Percentiles rank a stretch among this genome's conserved stretches.
Conservation (phyloP, 2,797 vertebrate genomes). For the Arrhamphus sclerolepis region DNA sequence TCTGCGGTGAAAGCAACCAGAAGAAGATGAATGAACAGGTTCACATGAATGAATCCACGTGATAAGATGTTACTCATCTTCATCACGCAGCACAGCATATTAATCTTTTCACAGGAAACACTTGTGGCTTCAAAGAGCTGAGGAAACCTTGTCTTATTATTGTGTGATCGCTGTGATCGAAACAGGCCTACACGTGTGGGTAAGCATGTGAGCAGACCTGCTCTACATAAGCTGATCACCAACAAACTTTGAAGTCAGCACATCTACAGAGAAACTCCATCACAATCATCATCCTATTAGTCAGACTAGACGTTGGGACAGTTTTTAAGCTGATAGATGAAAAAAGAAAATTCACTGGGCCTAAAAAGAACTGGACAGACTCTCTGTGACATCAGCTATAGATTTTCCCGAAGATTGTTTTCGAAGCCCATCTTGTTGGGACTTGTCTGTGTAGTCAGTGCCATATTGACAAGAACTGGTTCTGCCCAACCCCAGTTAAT, state of each 20-base stretch:
- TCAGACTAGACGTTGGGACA: neutral
- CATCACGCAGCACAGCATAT: neutral
- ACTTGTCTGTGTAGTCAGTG: no score
- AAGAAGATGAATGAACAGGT: neutral
- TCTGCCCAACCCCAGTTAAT: no score
- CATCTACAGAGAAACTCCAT: constrained; percentile 59
- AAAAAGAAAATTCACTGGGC: no score
- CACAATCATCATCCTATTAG: constrained; percentile 75
- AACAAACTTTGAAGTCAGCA: constrained; percentile 73
- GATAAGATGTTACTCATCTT: constrained; percentile 6
- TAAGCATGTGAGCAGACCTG: constrained; percentile 6
- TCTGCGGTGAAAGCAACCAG: neutral
- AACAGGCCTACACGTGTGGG: neutral
- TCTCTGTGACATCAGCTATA: no score
- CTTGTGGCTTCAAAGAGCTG: neutral
- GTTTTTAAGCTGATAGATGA: neutral
- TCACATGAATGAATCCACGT: neutral
- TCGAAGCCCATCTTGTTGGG: no score
- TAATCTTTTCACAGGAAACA: constrained; percentile 8
- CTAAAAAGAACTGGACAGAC: no score
- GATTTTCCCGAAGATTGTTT: no score
- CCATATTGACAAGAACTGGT: no score
- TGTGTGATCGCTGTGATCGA: neutral
- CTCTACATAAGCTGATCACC: constrained; percentile 75
- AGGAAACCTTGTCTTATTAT: constrained; percentile 8